Percentiles rank a stretch among this genome's conserved stretches.
Evolutionary conservation across 1,140 invertebrate species (phyloP).

Genomic region (Planococcus citri): DNA sequence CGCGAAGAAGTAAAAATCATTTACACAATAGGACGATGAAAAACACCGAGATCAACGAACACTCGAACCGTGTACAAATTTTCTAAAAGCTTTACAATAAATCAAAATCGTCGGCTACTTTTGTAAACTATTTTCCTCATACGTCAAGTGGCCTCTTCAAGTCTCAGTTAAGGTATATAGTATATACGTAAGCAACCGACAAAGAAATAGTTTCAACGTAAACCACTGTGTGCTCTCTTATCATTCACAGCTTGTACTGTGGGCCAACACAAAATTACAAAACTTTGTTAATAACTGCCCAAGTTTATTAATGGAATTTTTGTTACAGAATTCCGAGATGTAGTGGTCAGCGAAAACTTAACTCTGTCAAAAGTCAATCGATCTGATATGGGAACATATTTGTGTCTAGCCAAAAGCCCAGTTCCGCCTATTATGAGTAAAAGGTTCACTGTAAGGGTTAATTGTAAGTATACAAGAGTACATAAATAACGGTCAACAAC

Average conservation of each 20-base stretch:
- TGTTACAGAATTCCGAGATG: conserved; percentile 6
- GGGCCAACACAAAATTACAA: neutral
- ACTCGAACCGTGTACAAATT: neutral
- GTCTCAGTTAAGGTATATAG: too few species aligned
- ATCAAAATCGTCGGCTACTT: neutral
- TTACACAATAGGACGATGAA: neutral
- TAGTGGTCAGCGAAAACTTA: conserved; percentile 12
- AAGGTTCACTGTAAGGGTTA: neutral
- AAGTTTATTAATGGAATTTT: conserved; percentile 12
- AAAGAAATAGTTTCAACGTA: too few species aligned
- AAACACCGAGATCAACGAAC: neutral
- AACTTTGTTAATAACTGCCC: conserved; percentile 5
- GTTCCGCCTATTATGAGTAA: conserved; percentile 12
- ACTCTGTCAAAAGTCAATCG: conserved; percentile 10
- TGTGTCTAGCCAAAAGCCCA: neutral
- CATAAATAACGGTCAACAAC: neutral
- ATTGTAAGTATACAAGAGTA: conserved; percentile 10
- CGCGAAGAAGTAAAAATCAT: neutral
- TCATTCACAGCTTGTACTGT: neutral
- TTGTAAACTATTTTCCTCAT: neutral
- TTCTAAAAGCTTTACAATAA: neutral
- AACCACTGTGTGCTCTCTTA: neutral
- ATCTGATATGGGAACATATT: conserved; percentile 13
- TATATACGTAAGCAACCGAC: too few species aligned
- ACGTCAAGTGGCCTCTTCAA: neutral